Evolutionary conservation across 2,888 invertebrate genomes (phyloP).

Genomic region (Xanthia togata): DNA sequence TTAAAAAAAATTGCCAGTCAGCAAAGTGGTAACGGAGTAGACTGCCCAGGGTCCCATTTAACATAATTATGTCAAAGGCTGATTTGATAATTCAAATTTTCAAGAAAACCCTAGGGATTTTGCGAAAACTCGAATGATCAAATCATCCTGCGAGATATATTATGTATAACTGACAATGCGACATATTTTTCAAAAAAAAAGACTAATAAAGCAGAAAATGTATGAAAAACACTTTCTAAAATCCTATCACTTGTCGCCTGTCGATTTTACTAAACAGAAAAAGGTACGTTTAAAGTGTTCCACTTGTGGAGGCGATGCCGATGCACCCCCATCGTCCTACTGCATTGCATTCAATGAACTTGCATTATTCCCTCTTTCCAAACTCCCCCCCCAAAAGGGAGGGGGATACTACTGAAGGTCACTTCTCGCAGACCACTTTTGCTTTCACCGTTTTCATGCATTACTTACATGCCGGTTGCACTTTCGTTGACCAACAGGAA

Average conservation of each 20-base stretch:
- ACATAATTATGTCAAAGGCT: too few relatives aligned
- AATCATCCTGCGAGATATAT: too few relatives aligned
- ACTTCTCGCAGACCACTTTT: conserved; percentile 23
- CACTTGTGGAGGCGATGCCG: neutral
- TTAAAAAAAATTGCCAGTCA: too few relatives aligned
- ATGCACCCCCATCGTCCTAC: conserved; percentile 34
- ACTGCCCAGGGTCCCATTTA: too few relatives aligned
- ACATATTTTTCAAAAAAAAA: neutral
- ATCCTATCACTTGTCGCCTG: neutral
- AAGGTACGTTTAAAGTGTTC: neutral
- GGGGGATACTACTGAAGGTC: conserved; percentile 26
- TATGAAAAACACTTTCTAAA: neutral
- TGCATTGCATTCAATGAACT: conserved; percentile 34
- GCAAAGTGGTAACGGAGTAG: too few relatives aligned
- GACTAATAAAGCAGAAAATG: neutral
- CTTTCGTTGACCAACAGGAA: neutral
- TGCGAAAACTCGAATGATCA: too few relatives aligned
- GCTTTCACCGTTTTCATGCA: conserved; percentile 44
- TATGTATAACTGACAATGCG: neutral
- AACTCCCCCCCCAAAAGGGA: neutral
- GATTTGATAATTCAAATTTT: too few relatives aligned
- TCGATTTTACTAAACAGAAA: neutral
- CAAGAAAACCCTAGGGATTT: too few relatives aligned
- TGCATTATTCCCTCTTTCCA: conserved; percentile 26
- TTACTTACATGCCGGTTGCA: conserved; percentile 25